phyloP scores from a whole-genome alignment of 2,888 invertebrate species.

The Drosophila suboccidentalis region DNA sequence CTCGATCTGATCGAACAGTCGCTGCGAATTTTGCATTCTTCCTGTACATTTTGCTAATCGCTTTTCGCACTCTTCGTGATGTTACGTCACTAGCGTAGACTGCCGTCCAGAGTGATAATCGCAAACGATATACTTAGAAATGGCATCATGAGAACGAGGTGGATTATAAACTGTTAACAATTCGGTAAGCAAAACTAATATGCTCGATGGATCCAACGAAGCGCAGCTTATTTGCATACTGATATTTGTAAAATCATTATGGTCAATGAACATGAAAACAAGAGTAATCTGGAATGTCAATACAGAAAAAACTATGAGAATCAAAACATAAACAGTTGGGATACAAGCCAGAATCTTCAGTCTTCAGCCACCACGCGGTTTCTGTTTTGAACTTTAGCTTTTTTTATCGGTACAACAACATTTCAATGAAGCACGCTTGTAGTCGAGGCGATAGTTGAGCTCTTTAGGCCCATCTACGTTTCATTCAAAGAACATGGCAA shows the following conservation, averaged over 20 bases:
- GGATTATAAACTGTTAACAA: not conserved
- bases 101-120: no score
- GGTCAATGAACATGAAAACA: constrained; percentile 82
- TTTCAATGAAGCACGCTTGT: constrained; percentile 40
- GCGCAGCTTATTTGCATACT: constrained; percentile 59
- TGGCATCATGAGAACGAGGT: not conserved
- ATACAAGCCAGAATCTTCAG: constrained; percentile 8
- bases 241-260: constrained; percentile 14
- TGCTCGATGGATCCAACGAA: constrained; percentile 14
- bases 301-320: constrained; percentile 45
- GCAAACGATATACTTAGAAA: no score
- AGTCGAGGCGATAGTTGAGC: not conserved
- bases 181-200: not conserved
- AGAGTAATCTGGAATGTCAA: constrained; percentile 77
- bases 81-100: no score
- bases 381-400: constrained; percentile 30
- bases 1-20: no score
- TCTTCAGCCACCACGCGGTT: constrained; percentile 32
- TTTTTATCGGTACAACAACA: constrained; percentile 35
- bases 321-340: constrained; percentile 76
- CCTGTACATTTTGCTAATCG: no score
- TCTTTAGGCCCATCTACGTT: constrained; percentile 5
- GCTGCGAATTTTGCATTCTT: no score
- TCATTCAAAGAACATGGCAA: constrained; percentile 74
- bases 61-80: no score